Base-by-base conservation (phyloP, 1,140 invertebrate species). In the Tetramorium simillimum region DNA sequence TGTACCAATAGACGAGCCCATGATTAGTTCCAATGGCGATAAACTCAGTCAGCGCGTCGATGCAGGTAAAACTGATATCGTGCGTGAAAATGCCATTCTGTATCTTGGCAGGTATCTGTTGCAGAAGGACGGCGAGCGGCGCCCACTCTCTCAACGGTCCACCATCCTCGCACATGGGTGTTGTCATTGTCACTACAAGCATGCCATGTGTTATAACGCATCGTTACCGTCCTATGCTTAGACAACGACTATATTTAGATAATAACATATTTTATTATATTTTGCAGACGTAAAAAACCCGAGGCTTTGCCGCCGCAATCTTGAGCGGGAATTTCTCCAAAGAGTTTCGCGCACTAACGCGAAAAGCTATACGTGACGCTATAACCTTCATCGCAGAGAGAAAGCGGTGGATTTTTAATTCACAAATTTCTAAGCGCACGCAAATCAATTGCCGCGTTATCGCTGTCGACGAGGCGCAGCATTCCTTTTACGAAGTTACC, bases 1-100 rank as follows among this genome's bases (percentile, higher is more conserved):
- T 96, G 94, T 97, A 99, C 97, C 98, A 97, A 93, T 98, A 99
- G 18, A 98, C 96, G 58, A 98, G 95, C 1, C 98, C 98, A 49
- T 97, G 96, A 95, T 98, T 98, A 10, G 98, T 98, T 1, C 98
- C 98, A 51, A 99, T 93, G 5, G 97, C 98, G 82, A 99, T 96
- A 93, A 97, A 98, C 89, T 98, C 97, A 14, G 96, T 95, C 28
- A 97, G 95, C 18, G 96, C 97, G 95, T 98, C 98, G n/a, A 99
- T 96, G 92, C 98, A 98, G 10, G 98, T 98, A 60, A 99, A 96
- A 92, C 96, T 97, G 24, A 99, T 95, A 93, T 98, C 97, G 92
- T 97, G 96, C 72, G 96, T 97, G 95, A 98, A 97, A 88, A 99
- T 93, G 2, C 98, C 98, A 91, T 96, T 97, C 93, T 98, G 97